Conservation (phyloP, 2,888 invertebrate genomes). For the Leucozona laternaria region DNA sequence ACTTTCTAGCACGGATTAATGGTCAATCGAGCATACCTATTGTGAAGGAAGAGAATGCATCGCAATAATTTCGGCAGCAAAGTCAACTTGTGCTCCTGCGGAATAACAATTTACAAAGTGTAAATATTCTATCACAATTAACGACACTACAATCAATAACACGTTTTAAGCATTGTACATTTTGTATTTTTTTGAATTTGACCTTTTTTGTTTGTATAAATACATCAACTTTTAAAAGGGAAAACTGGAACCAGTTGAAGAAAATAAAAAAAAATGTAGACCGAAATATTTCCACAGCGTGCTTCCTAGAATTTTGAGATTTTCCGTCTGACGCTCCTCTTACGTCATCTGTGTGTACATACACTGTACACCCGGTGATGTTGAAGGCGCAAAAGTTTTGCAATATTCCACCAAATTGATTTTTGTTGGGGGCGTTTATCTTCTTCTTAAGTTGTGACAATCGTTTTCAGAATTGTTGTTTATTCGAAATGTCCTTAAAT, state of each 20-base stretch:
- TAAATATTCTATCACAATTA: no score
- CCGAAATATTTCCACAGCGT: not conserved
- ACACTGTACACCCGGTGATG: not conserved
- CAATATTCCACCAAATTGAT: conserved; percentile 26
- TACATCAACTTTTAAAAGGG: no score
- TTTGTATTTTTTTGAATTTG: no score
- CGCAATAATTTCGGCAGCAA: no score
- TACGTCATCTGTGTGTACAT: conserved; percentile 1
- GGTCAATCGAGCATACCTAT: no score
- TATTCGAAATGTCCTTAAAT: conserved; percentile 28
- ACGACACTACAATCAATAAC: no score
- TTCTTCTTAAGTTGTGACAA: conserved; percentile 21
- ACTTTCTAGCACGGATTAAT: no score
- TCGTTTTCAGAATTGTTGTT: conserved; percentile 27
- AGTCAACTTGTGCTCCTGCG: no score
- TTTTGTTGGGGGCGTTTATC: conserved; percentile 11
- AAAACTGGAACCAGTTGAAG: not conserved
- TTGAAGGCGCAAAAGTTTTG: conserved; percentile 19
- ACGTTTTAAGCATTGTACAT: no score
- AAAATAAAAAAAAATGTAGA: not conserved
- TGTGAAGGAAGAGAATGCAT: no score
- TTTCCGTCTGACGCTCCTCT: conserved; percentile 14
- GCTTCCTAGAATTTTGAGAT: not conserved
- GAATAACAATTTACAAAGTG: no score
- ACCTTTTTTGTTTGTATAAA: no score